Conservation (phyloP, 2,888 invertebrate genomes). For the Thereva unica region DNA sequence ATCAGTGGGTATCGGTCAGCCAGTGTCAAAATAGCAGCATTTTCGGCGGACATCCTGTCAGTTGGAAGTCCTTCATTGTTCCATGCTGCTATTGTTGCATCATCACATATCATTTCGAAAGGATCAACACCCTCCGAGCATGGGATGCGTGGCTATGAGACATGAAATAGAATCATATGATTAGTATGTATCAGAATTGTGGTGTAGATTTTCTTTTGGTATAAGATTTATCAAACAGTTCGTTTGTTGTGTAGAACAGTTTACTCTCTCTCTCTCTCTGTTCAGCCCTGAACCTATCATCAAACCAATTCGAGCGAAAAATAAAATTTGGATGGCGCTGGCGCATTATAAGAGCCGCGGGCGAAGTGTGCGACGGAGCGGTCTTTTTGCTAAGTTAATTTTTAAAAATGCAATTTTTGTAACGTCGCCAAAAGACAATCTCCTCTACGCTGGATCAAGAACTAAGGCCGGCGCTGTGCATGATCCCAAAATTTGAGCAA, state of each 20-base stretch:
- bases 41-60: slow-evolving; percentile 93
- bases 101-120: slow-evolving; percentile 84
- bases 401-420: too few species aligned
- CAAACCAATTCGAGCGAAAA: too few species aligned
- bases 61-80: slow-evolving; percentile 92
- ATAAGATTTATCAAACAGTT: neutral
- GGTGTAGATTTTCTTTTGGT: neutral
- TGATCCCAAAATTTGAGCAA: too few species aligned
- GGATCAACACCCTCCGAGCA: slow-evolving; percentile 80
- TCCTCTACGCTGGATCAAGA: too few species aligned
- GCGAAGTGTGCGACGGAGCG: too few species aligned
- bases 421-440: too few species aligned
- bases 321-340: too few species aligned
- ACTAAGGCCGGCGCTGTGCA: too few species aligned
- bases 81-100: slow-evolving; percentile 91
- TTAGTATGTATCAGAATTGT: neutral
- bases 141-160: slow-evolving; percentile 70
- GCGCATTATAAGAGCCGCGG: too few species aligned
- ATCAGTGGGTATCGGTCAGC: slow-evolving; percentile 93
- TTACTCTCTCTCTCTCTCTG: neutral
- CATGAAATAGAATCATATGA: slow-evolving; percentile 39
- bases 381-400: too few species aligned
- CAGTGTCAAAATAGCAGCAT: slow-evolving; percentile 87
- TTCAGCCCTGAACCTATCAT: too few species aligned
- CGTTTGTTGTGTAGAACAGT: neutral